Base-by-base conservation (phyloP, 2,113 vertebrate species). In the Cygnus atratus region DNA sequence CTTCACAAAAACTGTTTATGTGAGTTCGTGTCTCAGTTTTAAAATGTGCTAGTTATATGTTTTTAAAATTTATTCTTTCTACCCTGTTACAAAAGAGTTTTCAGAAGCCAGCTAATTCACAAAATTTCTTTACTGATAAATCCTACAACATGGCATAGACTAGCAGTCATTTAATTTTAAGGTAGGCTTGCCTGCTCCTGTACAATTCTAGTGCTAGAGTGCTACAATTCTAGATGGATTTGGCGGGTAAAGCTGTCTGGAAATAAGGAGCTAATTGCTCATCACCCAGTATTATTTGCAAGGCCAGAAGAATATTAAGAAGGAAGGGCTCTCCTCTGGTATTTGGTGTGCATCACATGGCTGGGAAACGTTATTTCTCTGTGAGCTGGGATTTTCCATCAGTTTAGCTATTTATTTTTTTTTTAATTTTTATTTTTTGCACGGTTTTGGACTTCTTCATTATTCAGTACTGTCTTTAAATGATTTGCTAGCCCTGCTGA, bases 151-250 rank as follows among this genome's bases (percentile, higher is more conserved):
- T 58, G 31, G 10, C 10, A 44, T 54, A n/a, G 22, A 22, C 12
- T 68, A 44, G 19, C 44, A 52, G 31, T 66, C 9, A 35, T 8
- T 54, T 52, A 17, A 15, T 59, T 84, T 83, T 86, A 71, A 31
- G 24, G 2, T 78, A 31, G 9, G 2, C 70, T 4, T 33, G 2
- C 5, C 5, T 33, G 2, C 3, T 16, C 9, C 22, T 84, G 10
- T 55, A 18, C 14, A 65, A 7, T 43, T 43, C 43, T 43, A 43
- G 15, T 43, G 15, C 43, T 20, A 46, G 44, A 28, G 12, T 84
- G 59, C 37, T 74, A 10, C 12, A 84, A 43, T 81, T 88, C 19
- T 31, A 77, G 24, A 29, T 67, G 18, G 28, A 11, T 84, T 80
- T 85, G 63, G 2, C 52, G 25, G 26, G 52, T 13, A 66, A 59